These are phyloP conservation scores for Notodonta dromedarius DNA, from an alignment of 2,888 invertebrate species.

Conservation along the genomic window DNA sequence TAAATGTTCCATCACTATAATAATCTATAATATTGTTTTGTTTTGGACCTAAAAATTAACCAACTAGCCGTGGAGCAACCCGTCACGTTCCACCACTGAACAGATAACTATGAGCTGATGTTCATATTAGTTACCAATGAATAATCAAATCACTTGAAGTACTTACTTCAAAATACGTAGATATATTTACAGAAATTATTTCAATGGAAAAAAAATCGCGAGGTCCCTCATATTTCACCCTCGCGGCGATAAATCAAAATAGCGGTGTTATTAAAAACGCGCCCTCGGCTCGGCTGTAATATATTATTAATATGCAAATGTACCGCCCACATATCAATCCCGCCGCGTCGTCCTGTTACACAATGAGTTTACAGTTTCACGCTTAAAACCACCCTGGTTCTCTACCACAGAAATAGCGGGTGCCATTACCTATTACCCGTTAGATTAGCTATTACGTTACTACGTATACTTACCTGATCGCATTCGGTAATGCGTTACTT, in stretches of 20 bases:
- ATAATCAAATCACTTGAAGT: neutral
- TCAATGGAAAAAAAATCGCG: neutral
- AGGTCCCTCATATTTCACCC: constrained; percentile 13
- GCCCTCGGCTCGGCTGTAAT: constrained; percentile 19
- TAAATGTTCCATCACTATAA: no score
- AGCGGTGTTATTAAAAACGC: constrained; percentile 38
- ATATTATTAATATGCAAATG: constrained; percentile 31
- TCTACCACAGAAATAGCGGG: no score
- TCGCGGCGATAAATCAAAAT: constrained; percentile 33
- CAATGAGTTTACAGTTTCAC: constrained; percentile 6
- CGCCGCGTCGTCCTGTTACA: neutral
- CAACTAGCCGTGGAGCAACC: no score
- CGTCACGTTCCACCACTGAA: no score
- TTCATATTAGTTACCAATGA: no score
- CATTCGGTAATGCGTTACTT: no score
- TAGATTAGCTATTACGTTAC: no score
- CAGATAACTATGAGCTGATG: no score
- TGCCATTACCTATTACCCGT: no score
- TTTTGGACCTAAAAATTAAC: no score
- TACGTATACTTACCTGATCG: no score
- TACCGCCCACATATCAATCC: constrained; percentile 20
- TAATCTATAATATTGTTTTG: no score
- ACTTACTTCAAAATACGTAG: neutral
- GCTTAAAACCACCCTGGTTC: neutral
- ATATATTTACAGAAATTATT: neutral